Conservation (phyloP, 2,888 invertebrate species). For the Sarcophaga variegata region DNA sequence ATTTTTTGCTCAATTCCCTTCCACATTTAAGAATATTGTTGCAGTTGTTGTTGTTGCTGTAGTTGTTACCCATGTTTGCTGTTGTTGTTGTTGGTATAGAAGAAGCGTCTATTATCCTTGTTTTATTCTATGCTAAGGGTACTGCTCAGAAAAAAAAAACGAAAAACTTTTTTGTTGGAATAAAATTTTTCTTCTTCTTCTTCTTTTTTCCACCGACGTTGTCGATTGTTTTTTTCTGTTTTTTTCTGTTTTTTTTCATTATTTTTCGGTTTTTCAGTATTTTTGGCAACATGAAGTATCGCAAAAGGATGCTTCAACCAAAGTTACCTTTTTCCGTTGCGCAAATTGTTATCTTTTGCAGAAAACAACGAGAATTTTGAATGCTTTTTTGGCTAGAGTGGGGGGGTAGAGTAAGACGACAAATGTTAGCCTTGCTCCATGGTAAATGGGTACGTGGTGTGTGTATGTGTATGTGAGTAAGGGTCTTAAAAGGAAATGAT, state of each 20-base stretch:
- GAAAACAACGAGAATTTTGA: constrained; percentile 51
- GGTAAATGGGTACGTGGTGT: not conserved
- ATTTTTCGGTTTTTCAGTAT: constrained; percentile 48
- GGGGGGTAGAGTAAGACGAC: constrained; percentile 24
- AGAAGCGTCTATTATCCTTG: constrained; percentile 59
- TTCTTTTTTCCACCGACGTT: constrained; percentile 38
- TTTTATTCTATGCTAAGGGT: constrained; percentile 55
- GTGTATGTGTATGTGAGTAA: not conserved
- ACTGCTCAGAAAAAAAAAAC: constrained; percentile 49
- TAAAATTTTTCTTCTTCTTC: constrained; percentile 63
- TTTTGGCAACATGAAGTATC: constrained; percentile 69
- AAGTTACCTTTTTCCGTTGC: constrained; percentile 70
- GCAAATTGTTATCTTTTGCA: constrained; percentile 67
- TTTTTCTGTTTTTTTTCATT: constrained; percentile 24
- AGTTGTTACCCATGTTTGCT: constrained; percentile 22
- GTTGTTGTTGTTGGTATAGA: constrained; percentile 43
- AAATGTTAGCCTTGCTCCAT: not conserved
- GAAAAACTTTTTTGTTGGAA: constrained; percentile 21
- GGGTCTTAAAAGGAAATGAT: constrained; percentile 52
- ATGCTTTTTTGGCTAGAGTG: not conserved
- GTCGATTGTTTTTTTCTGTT: not conserved
- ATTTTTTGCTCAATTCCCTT: constrained; percentile 48
- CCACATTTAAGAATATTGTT: not conserved
- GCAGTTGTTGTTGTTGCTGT: constrained; percentile 26
- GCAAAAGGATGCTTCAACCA: constrained; percentile 69